A percentile compares a stretch with the other conserved stretches of the same genome.
phyloP scores from a whole-genome alignment of 2,113 vertebrate species.

The Bombycilla garrulus region DNA sequence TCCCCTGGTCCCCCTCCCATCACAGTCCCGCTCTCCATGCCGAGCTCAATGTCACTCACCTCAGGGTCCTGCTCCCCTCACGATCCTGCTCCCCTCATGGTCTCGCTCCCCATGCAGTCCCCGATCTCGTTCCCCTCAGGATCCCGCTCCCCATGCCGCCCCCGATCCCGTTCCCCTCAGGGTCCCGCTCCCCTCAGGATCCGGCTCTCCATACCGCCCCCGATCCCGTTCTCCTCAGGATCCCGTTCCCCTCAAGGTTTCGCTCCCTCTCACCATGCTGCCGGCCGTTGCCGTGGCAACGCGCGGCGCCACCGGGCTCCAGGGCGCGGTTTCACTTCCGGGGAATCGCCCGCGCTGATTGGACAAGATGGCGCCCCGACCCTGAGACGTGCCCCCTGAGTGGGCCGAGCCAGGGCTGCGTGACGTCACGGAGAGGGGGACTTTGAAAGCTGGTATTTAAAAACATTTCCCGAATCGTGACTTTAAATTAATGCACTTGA shows the following conservation, averaged over 20 bases:
- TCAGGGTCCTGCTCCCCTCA: too few species aligned
- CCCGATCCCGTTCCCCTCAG: background rate
- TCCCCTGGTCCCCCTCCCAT: too few species aligned
- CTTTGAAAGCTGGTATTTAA: fast-evolving
- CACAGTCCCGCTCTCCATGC: background rate
- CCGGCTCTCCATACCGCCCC: too few species aligned
- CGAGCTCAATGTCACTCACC: background rate
- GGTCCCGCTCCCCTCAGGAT: background rate
- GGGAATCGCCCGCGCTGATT: background rate
- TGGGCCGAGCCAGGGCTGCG: fast-evolving
- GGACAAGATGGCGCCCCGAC: background rate
- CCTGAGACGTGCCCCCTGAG: fast-evolving
- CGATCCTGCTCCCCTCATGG: background rate
- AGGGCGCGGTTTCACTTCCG: background rate
- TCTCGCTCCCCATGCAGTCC: background rate
- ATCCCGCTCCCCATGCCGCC: background rate
- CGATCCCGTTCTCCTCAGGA: too few species aligned
- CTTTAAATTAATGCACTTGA: background rate
- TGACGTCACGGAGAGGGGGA: background rate
- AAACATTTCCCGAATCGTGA: background rate
- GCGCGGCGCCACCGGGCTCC: background rate
- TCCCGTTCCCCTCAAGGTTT: too few species aligned
- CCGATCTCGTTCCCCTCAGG: background rate
- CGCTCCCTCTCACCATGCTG: background rate
- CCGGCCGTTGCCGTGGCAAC: background rate